These are phyloP conservation scores for Otus sunia DNA, from an alignment of 2,113 vertebrate genomes.

Conservation along the genomic window DNA sequence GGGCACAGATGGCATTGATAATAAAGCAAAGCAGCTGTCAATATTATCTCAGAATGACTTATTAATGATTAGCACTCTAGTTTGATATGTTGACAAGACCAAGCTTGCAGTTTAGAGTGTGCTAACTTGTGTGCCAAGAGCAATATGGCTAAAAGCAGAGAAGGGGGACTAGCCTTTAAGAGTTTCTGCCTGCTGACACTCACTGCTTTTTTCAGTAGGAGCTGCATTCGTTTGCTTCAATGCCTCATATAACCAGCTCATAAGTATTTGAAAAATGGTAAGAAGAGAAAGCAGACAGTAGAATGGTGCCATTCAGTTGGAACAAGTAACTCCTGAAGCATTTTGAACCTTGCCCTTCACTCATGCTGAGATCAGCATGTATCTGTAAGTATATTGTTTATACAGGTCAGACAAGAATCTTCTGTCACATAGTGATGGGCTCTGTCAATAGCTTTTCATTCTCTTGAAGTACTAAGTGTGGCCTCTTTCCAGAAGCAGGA, in stretches of 20 bases:
- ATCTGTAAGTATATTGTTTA: neutral
- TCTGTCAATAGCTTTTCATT: neutral
- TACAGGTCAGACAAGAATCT: neutral
- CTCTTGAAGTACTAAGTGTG: neutral
- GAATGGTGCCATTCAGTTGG: neutral
- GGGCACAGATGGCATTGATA: conserved; percentile 26
- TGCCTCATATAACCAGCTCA: neutral
- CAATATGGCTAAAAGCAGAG: conserved; percentile 7
- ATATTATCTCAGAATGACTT: conserved; percentile 38
- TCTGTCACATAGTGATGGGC: neutral
- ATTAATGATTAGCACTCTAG: conserved; percentile 42
- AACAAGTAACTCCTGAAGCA: neutral
- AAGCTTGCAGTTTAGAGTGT: conserved; percentile 10
- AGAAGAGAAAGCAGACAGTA: neutral
- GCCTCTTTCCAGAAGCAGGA: neutral
- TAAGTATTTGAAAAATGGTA: neutral
- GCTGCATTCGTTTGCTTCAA: neutral
- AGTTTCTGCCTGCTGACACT: neutral
- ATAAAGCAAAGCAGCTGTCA: conserved; percentile 45
- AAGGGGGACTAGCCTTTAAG: neutral
- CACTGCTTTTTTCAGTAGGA: neutral
- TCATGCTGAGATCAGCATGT: neutral
- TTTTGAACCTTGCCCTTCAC: neutral
- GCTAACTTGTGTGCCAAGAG: neutral
- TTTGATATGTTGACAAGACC: conserved; percentile 39